A percentile compares a stretch with the other conserved stretches of the same genome.
phyloP scores from a whole-genome alignment of 2,113 vertebrate genomes.

The Patagioenas fasciata region DNA sequence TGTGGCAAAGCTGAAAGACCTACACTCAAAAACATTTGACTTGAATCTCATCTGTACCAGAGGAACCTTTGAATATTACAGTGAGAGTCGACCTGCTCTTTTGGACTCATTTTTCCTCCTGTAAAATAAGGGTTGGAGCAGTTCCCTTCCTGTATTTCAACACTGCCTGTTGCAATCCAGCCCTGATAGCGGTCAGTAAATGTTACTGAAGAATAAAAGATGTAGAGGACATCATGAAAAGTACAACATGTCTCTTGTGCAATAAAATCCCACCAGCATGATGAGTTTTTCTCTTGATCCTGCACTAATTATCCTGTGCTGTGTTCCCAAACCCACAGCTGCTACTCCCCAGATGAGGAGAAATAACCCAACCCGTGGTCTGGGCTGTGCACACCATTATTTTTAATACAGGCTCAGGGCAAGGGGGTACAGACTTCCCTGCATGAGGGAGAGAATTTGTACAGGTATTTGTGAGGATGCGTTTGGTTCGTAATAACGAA shows the following conservation, averaged over 20 bases:
- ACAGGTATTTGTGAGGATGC: neutral
- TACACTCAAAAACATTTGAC: neutral
- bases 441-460: neutral
- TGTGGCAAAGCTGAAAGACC: neutral
- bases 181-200: neutral
- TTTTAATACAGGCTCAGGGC: neutral
- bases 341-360: accelerated
- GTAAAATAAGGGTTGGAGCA: neutral
- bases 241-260: neutral
- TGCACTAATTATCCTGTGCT: neutral
- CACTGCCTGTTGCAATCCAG: neutral
- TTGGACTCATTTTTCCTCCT: neutral
- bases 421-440: neutral
- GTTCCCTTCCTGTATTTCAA: neutral
- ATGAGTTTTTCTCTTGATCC: neutral
- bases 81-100: neutral
- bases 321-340: neutral
- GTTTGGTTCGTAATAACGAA: neutral
- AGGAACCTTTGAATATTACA: neutral
- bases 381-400: neutral
- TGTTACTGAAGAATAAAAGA: neutral
- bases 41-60: neutral
- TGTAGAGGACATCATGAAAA: accelerated
- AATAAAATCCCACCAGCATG: neutral
- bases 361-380: neutral